Conservation (phyloP, 2,888 invertebrate species). For the Synergus umbraculus region DNA sequence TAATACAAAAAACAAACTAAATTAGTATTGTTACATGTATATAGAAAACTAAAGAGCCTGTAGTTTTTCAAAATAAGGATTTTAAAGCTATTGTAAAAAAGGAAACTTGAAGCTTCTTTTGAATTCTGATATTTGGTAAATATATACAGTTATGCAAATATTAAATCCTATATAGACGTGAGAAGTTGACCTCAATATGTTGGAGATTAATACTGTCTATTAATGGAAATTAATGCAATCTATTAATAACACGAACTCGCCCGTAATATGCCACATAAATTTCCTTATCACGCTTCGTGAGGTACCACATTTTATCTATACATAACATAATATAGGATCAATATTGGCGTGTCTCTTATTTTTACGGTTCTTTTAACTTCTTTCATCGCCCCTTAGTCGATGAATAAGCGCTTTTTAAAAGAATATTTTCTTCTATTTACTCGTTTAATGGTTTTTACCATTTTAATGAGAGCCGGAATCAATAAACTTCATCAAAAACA, state of each 20-base stretch:
- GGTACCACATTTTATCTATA: constrained; percentile 31
- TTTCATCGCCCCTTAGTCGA: constrained; percentile 4
- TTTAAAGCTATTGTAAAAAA: too few relatives aligned
- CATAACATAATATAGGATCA: constrained; percentile 9
- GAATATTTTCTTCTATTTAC: constrained; percentile 12
- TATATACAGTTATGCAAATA: not conserved
- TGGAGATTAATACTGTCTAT: constrained; percentile 32
- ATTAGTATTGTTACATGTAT: not conserved
- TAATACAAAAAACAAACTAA: not conserved
- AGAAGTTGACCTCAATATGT: not conserved
- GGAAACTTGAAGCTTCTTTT: too few relatives aligned
- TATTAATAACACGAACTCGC: constrained; percentile 34
- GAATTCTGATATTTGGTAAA: too few relatives aligned
- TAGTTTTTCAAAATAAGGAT: too few relatives aligned
- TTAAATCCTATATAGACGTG: not conserved
- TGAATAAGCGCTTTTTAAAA: not conserved
- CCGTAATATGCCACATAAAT: constrained; percentile 16
- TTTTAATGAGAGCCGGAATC: not conserved
- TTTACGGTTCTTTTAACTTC: constrained; percentile 30
- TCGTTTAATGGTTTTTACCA: not conserved
- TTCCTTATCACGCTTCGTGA: constrained; percentile 33
- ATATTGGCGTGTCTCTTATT: constrained; percentile 28
- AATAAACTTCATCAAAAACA: not conserved
- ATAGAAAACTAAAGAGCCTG: too few relatives aligned
- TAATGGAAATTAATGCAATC: constrained; percentile 36